Conservation (phyloP, 2,797 vertebrate species). For the Melanotaenia trifasciata region DNA sequence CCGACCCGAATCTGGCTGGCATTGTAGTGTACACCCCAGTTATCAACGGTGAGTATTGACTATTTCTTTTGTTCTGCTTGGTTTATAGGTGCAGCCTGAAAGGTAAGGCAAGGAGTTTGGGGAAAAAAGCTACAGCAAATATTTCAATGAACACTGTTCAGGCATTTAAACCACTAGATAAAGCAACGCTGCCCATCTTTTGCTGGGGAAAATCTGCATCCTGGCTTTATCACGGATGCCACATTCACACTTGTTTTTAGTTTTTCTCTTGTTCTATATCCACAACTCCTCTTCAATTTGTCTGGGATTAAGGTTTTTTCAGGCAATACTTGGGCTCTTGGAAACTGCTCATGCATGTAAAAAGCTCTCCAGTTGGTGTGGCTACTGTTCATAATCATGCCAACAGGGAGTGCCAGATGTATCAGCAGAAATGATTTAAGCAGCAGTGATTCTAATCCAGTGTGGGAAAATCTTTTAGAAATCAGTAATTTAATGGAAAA, state of each 20-base stretch:
- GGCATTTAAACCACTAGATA: too few relatives aligned
- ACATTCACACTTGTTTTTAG: background rate
- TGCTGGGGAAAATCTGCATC: background rate
- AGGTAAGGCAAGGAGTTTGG: too few relatives aligned
- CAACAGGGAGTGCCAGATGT: background rate
- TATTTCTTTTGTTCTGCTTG: background rate
- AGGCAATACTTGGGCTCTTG: background rate
- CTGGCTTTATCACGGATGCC: background rate
- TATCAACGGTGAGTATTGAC: constrained; percentile 91
- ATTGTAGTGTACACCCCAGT: constrained; percentile 98
- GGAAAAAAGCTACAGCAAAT: too few relatives aligned
- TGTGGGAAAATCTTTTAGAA: background rate
- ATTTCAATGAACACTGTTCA: too few relatives aligned
- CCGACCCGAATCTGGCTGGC: constrained; percentile 93
- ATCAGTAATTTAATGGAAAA: background rate
- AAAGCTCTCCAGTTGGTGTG: background rate
- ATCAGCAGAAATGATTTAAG: background rate
- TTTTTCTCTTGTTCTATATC: background rate
- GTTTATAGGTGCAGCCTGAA: background rate
- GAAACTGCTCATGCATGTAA: background rate
- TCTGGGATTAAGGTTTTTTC: background rate
- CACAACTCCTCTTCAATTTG: background rate
- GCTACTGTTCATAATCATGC: background rate
- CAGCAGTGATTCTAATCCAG: background rate
- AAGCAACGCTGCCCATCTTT: background rate